A percentile compares a stretch with the other conserved stretches of the same genome.
These are phyloP conservation scores for Poecilus cupreus DNA, from an alignment of 2,888 invertebrate species.

Conservation along the genomic window DNA sequence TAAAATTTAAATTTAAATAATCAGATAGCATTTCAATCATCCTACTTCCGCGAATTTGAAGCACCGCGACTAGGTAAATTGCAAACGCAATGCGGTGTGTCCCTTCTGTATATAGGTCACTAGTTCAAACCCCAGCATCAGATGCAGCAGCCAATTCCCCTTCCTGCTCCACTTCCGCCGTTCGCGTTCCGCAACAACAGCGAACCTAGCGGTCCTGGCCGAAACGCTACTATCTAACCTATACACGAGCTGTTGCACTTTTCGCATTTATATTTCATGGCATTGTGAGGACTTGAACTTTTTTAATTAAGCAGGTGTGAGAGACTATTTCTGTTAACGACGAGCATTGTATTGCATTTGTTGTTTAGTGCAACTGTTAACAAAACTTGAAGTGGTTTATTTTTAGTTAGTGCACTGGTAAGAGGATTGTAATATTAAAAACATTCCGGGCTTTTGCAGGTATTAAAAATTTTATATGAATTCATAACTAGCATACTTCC, in stretches of 20 bases:
- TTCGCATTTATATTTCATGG: constrained; percentile 30
- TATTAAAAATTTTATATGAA: too few relatives aligned
- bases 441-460: background rate
- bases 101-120: constrained; percentile 53
- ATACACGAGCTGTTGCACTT: constrained; percentile 6
- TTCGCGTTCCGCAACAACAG: constrained; percentile 33
- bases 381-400: background rate
- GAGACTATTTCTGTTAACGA: constrained; percentile 8
- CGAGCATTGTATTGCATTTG: background rate
- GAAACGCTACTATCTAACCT: background rate
- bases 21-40: background rate
- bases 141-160: constrained; percentile 3
- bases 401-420: background rate
- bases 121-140: constrained; percentile 49
- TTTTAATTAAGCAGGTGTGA: constrained; percentile 24
- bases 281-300: constrained; percentile 1
- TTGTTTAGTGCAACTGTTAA: background rate
- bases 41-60: background rate
- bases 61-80: constrained; percentile 23
- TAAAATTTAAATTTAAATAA: background rate
- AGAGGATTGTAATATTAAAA: constrained; percentile 4
- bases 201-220: background rate
- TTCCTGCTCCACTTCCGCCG: background rate
- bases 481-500: too few relatives aligned
- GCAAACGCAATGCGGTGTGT: constrained; percentile 51